Conservation (phyloP, 2,888 invertebrate genomes). For the Leptogaster cylindrica region DNA sequence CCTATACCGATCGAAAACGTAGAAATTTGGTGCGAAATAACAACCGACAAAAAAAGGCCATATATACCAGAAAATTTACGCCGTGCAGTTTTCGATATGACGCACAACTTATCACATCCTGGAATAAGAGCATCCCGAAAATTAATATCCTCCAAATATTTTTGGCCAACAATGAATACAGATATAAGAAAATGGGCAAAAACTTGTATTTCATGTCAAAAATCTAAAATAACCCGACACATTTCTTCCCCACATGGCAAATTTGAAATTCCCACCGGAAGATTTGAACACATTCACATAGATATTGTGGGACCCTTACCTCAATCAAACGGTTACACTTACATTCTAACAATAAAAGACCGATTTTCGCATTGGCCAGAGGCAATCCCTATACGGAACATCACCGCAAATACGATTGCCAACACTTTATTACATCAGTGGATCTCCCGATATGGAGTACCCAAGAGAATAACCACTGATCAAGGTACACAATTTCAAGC, state of each 20-base stretch:
- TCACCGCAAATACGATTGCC: not conserved
- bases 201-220: not conserved
- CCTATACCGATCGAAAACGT: not conserved
- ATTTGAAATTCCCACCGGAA: not conserved
- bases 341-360: not conserved
- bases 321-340: not conserved
- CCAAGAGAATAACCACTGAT: not conserved
- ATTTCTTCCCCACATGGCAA: not conserved
- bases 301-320: not conserved
- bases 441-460: not conserved
- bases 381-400: not conserved
- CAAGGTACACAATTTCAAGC: conserved; percentile 13
- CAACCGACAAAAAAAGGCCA: not conserved
- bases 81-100: too few relatives aligned
- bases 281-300: not conserved
- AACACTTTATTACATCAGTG: not conserved
- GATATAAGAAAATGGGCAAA: not conserved
- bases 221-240: not conserved
- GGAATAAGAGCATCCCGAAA: too few relatives aligned
- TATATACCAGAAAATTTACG: not conserved
- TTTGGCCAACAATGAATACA: not conserved
- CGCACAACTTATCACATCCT: too few relatives aligned
- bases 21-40: not conserved
- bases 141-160: too few relatives aligned
- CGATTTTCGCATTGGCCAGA: not conserved